Evolutionary conservation across 2,888 invertebrate species (phyloP), one percentile per base, ranked within the genome.

Genomic region (Stenoptilia bipunctidactyla): DNA sequence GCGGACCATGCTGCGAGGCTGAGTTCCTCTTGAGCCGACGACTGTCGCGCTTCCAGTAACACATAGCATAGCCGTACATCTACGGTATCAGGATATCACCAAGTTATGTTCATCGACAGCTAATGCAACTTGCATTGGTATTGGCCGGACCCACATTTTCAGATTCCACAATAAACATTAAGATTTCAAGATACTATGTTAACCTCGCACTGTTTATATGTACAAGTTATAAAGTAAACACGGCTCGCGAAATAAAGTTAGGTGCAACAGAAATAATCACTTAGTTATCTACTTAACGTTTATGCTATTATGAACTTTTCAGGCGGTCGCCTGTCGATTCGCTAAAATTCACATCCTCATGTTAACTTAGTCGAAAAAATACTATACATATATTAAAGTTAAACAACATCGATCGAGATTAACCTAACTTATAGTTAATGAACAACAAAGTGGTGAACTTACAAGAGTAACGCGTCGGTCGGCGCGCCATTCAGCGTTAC

Each of bases 381-480:
- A 76, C 77, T 74, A 77, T 76, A 79, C 76, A 80, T 74, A 77
- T 68, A 80, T 72, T 74, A 73, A 71, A 70, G 63, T 65, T 64
- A 71, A 62, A 74, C 74, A 73, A 79, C 77, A 76, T 74, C 75
- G 66, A 79, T 70, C 74, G 76, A 80, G 70, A 77, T 79, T 82
- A 79, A 73, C 56, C 80, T 82, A 82, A 72, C 82, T 82, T 82
- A 82, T 66, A 73, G 68, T 72, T 82, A 80, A 80, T 82, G 82
- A 82, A 82, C 82, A 82, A 77, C 80, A 79, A 72, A 76, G 80
- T 82, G 82, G 82, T 79, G 77, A 80, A 79, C 71, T 70, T 72
- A 75, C 68, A 74, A 62, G 58, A 61, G 70, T 60, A 68, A 68
- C 73, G 74, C 72, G 62, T 53, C 57, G 52, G 55, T 54, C 53